phyloP scores from a whole-genome alignment of 2,888 invertebrate genomes.

The Heliconius charithonia region DNA sequence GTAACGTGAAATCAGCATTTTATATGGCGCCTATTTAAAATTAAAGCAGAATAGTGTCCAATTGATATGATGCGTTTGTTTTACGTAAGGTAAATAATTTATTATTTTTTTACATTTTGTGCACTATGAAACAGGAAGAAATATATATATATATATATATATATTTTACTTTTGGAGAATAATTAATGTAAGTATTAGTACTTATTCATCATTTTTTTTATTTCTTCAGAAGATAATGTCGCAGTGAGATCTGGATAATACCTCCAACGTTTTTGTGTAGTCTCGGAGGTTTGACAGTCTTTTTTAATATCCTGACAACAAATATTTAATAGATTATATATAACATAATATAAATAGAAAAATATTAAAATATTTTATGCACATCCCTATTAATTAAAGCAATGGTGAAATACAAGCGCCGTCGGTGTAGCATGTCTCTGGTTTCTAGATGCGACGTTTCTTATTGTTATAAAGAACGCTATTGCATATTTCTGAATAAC shows the following conservation, averaged over 20 bases:
- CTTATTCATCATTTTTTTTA: conserved; percentile 64
- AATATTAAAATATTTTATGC: too few relatives aligned
- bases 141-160: too few relatives aligned
- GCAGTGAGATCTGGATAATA: conserved; percentile 77
- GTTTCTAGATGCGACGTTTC: background rate
- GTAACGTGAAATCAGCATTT: conserved; percentile 29
- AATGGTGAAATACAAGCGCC: background rate
- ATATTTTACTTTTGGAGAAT: background rate
- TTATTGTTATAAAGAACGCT: background rate
- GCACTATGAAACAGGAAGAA: too few relatives aligned
- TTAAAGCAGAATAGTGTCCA: background rate
- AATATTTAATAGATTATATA: too few relatives aligned
- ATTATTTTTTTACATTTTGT: background rate
- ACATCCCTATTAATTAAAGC: background rate
- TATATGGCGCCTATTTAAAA: background rate
- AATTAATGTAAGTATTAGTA: conserved; percentile 48
- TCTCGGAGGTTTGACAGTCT: conserved; percentile 58
- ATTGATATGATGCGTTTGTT: background rate
- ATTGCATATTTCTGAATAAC: background rate
- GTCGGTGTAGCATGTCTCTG: too few relatives aligned
- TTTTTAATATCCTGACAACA: conserved; percentile 52
- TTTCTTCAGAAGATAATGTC: conserved; percentile 57
- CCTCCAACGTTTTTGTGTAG: conserved; percentile 75
- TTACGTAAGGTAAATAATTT: background rate
- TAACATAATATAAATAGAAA: too few relatives aligned